A percentile compares a stretch with the other conserved stretches of the same genome.
phyloP scores from a whole-genome alignment of 2,797 vertebrate species.

The Artibeus lituratus region DNA sequence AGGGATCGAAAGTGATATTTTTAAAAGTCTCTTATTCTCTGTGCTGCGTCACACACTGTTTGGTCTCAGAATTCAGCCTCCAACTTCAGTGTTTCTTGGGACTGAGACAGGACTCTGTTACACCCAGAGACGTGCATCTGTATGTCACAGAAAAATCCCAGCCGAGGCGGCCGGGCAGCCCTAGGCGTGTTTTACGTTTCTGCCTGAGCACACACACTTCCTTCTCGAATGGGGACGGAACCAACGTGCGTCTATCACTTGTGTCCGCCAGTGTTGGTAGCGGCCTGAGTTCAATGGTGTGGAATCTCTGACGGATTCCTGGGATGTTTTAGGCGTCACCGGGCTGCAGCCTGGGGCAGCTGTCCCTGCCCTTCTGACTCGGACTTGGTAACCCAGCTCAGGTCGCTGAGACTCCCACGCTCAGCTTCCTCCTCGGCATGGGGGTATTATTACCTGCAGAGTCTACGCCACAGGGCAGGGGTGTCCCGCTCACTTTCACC shows the following conservation, averaged over 20 bases:
- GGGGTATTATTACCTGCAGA: neutral
- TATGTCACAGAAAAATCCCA: neutral
- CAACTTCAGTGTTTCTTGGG: neutral
- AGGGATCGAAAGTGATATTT: neutral
- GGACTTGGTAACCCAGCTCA: neutral
- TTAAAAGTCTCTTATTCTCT: neutral
- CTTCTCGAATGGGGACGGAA: neutral
- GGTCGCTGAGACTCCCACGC: neutral
- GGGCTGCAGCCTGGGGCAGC: neutral
- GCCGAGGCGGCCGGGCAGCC: neutral
- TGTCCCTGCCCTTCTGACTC: neutral
- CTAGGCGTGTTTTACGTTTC: neutral
- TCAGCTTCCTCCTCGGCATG: neutral
- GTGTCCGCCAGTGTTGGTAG: neutral
- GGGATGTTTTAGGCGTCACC: neutral
- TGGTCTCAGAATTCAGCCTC: neutral
- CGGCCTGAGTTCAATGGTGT: neutral
- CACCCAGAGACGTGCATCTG: neutral
- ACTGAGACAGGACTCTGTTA: neutral
- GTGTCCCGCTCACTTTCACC: too few species aligned
- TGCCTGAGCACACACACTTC: neutral
- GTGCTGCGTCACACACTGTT: neutral
- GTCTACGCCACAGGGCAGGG: neutral
- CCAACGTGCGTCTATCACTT: neutral
- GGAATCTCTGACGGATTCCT: neutral